Base-by-base conservation (phyloP, 2,888 invertebrate genomes). In the Leucania comma region DNA sequence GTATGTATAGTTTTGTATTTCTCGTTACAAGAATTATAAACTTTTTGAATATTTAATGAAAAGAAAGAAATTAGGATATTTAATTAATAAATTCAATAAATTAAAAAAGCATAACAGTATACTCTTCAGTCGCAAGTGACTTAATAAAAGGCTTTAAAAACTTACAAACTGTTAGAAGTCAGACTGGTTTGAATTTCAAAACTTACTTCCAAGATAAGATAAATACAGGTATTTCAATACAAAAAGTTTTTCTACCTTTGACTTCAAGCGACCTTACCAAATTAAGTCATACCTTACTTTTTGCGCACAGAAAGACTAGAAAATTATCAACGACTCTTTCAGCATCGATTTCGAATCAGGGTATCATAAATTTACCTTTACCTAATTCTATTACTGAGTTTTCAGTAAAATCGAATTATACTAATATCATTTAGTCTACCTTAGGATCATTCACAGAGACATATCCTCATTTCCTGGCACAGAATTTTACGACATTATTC, bases 401-500 rank as follows among this genome's bases (percentile, higher is more conserved):
- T 72, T 70, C 65, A 76, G 67, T 75, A 63, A 74, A 78, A 77
- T 83, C 66, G 74, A 81, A 78, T 82, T 73, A 75, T 65, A 65
- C 65, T 68, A 76, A 84, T 85, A 77, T 83, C 68, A 78, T 78
- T 78, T 75, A 71, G 64, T 75, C 63, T 73, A 81, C 83, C 81
- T 82, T 80, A 69, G 68, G 72, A 80, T 78, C 78, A 81, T 82
- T 82, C 66, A 64, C 51, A 48, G 32, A 57, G 83, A 82, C 84
- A 86, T 79, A 84, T 83, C 75, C 82, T 83, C 81, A 85, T 87
- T 90, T 87, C 86, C 82, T 84, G 81, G 72, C 85, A 81, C 79
- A 82, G 84, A 80, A 86, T 90, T 90, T 91, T 89, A 91, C 83
- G 88, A 86, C 86, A 78, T 90, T 80, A 91, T 91, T 85, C 83